Evolutionary conservation across 2,888 invertebrate species (phyloP).

Genomic region (Caenorhabditis afra): DNA sequence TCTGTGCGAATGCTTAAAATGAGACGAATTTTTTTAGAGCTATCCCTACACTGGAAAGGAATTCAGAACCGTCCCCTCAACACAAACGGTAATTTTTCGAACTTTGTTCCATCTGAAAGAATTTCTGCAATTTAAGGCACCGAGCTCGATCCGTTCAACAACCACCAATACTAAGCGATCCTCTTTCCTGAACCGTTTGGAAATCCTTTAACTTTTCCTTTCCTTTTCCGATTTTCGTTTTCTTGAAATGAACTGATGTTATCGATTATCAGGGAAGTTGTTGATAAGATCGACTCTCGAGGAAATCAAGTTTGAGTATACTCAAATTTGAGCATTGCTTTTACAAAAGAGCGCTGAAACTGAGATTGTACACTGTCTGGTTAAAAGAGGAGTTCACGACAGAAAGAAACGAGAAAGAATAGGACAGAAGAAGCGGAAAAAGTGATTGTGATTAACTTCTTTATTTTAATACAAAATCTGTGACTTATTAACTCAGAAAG

Average conservation of each 20-base stretch:
- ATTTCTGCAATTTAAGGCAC: slow-evolving; percentile 19
- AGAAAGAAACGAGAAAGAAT: slow-evolving; percentile 15
- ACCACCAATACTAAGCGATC: slow-evolving; percentile 41
- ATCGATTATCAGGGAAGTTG: too few relatives aligned
- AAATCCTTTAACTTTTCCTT: not conserved
- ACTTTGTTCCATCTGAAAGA: too few relatives aligned
- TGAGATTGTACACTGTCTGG: not conserved
- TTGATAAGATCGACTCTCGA: too few relatives aligned
- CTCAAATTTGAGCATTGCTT: too few relatives aligned
- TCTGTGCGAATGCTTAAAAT: not conserved
- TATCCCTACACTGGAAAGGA: slow-evolving; percentile 68
- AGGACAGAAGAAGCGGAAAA: slow-evolving; percentile 14
- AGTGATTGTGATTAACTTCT: slow-evolving; percentile 23
- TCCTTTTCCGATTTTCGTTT: not conserved
- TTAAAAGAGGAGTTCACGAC: slow-evolving; percentile 34
- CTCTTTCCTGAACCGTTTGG: not conserved
- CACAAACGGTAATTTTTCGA: slow-evolving; percentile 23
- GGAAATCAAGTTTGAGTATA: too few relatives aligned
- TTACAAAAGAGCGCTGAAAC: too few relatives aligned
- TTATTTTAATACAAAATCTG: slow-evolving; percentile 47
- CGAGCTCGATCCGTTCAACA: slow-evolving; percentile 45
- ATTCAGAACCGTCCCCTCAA: slow-evolving; percentile 56
- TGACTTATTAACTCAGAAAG: slow-evolving; percentile 37
- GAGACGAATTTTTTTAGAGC: slow-evolving; percentile 47
- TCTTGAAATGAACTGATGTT: too few relatives aligned